phyloP scores from a whole-genome alignment of 2,888 invertebrate genomes.

The Axea sp. region DNA sequence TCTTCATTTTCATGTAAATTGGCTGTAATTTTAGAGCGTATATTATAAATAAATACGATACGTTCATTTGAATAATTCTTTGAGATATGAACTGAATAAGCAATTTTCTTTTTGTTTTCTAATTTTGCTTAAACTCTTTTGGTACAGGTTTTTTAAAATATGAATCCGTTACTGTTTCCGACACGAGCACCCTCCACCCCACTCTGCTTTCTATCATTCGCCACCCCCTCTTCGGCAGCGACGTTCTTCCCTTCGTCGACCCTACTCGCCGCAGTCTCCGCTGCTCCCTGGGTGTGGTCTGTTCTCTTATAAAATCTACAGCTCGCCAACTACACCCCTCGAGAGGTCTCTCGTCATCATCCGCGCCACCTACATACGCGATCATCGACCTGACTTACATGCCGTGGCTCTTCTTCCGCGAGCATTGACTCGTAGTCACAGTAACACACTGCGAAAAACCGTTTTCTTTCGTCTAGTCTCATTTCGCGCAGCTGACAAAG shows the following conservation, averaged over 20 bases:
- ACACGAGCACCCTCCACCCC: slow-evolving; percentile 7
- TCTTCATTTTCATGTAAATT: no score
- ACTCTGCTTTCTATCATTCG: background rate
- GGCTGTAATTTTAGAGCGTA: no score
- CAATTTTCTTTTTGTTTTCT: no score
- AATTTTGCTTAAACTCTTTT: no score
- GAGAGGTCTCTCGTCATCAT: slow-evolving; percentile 28
- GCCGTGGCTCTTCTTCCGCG: slow-evolving; percentile 31
- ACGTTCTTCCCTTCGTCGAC: slow-evolving; percentile 51
- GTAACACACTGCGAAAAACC: slow-evolving; percentile 43
- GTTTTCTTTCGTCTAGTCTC: background rate
- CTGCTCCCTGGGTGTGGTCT: slow-evolving; percentile 71
- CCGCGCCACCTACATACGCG: slow-evolving; percentile 34
- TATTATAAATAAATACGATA: no score
- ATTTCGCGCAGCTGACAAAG: background rate
- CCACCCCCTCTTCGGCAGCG: slow-evolving; percentile 22
- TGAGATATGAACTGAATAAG: no score
- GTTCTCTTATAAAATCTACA: slow-evolving; percentile 52
- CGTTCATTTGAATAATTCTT: no score
- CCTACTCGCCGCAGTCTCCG: slow-evolving; percentile 61
- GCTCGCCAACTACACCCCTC: slow-evolving; percentile 9
- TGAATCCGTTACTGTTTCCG: slow-evolving; percentile 14
- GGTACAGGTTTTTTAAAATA: no score
- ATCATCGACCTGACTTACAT: slow-evolving; percentile 39
- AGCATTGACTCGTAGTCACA: slow-evolving; percentile 47